Conservation (phyloP, 92 coral and sea anemone genomes). For the Pocillopora grandis region DNA sequence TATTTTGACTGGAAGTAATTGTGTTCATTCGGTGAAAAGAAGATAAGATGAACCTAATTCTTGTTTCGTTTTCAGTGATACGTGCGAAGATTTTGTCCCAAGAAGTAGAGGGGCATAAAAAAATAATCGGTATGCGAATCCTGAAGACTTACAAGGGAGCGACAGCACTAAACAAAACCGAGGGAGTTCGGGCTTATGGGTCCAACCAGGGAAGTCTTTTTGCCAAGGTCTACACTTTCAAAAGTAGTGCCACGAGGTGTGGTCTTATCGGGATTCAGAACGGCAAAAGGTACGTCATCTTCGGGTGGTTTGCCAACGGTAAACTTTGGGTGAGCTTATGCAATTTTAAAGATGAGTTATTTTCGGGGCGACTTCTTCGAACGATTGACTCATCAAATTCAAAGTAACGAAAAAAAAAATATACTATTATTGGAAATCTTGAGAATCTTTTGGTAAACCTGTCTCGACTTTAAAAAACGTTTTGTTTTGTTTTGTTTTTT, state of each 20-base stretch:
- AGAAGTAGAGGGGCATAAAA: background rate
- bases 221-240: constrained; percentile 51
- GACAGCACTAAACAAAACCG: constrained; percentile 14
- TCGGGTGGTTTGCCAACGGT: constrained; percentile 41
- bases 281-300: constrained; percentile 52
- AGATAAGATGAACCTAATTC: no score
- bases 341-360: background rate
- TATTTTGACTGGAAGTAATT: no score
- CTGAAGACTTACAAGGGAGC: constrained; percentile 67
- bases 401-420: no score
- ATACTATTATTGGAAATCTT: no score
- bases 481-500: no score
- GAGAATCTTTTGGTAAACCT: no score
- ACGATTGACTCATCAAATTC: no score
- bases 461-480: no score
- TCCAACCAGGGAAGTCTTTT: constrained; percentile 29
- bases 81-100: constrained; percentile 42
- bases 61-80: constrained; percentile 12
- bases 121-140: constrained; percentile 51
- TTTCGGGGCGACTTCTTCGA: no score
- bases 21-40: no score
- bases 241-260: constrained; percentile 14
- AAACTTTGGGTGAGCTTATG: constrained; percentile 25
- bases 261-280: constrained; percentile 45
- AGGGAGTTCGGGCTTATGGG: constrained; percentile 22